Evolutionary conservation across 2,113 vertebrate species (phyloP).

Genomic region (Macrotis lagotis): DNA sequence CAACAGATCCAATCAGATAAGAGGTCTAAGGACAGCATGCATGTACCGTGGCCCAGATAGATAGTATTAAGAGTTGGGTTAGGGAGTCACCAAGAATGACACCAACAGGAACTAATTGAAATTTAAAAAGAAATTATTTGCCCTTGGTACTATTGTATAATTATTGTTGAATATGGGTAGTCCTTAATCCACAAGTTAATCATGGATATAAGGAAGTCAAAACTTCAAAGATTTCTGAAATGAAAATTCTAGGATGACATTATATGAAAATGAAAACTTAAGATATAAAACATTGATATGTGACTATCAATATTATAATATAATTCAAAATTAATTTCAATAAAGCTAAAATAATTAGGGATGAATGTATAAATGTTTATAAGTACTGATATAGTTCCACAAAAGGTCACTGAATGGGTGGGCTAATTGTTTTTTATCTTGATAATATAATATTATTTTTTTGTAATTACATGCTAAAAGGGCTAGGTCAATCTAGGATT

Average conservation of each 20-base stretch:
- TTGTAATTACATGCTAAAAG: not conserved
- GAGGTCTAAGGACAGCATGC: not conserved
- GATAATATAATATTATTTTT: not conserved
- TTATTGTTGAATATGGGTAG: not conserved
- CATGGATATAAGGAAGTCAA: not conserved
- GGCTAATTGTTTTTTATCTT: not conserved
- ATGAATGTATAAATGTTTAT: not conserved
- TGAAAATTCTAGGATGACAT: not conserved
- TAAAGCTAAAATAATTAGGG: not conserved
- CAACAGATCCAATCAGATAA: not conserved
- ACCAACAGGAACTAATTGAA: not conserved
- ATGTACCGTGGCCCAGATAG: not conserved
- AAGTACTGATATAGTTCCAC: not conserved
- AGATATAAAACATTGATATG: not conserved
- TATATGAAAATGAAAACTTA: not conserved
- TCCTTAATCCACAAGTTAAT: not conserved
- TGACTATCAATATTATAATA: not conserved
- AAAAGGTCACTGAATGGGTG: not conserved
- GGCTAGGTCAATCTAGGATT: not conserved
- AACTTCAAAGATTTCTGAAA: not conserved
- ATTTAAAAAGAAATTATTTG: not conserved
- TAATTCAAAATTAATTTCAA: not conserved
- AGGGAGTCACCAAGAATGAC: not conserved
- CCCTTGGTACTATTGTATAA: not conserved
- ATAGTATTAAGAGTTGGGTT: not conserved